phyloP scores from a whole-genome alignment of 2,888 invertebrate genomes.

The Artemia sp. region DNA sequence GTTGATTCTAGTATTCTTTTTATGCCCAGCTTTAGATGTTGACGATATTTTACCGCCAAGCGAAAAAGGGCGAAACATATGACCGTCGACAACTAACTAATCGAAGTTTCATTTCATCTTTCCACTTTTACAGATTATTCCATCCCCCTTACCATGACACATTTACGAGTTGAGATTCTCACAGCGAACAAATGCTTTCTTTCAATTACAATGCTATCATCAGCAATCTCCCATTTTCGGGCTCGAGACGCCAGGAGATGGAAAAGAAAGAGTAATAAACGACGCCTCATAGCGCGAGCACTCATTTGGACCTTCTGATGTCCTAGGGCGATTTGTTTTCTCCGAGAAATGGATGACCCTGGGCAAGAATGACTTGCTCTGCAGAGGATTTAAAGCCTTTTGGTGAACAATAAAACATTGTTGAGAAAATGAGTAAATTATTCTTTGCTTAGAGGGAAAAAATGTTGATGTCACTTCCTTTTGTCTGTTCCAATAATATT shows the following conservation, averaged over 20 bases:
- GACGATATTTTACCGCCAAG: too few species aligned
- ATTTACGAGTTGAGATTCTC: slow-evolving; percentile 13
- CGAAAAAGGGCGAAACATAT: too few species aligned
- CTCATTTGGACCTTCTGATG: slow-evolving; percentile 11
- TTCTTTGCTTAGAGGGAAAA: too few species aligned
- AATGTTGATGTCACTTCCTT: too few species aligned
- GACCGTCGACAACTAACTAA: neutral
- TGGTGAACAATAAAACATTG: too few species aligned
- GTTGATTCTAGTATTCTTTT: too few species aligned
- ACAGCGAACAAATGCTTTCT: slow-evolving; percentile 13
- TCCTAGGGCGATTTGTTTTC: slow-evolving; percentile 10
- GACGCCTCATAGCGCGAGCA: slow-evolving; percentile 11
- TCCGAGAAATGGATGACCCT: slow-evolving; percentile 10
- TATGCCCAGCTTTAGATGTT: too few species aligned
- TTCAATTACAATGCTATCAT: slow-evolving; percentile 12
- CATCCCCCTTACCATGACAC: neutral
- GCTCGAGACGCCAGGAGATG: neutral
- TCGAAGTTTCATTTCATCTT: neutral
- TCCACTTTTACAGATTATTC: slow-evolving; percentile 11
- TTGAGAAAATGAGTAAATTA: too few species aligned
- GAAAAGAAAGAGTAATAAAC: neutral
- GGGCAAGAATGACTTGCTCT: too few species aligned
- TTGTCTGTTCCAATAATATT: too few species aligned
- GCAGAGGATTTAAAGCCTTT: too few species aligned
- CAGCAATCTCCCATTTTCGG: slow-evolving; percentile 15